Conservation (phyloP, 2,888 invertebrate genomes). For the Linnaemya tessellans region DNA sequence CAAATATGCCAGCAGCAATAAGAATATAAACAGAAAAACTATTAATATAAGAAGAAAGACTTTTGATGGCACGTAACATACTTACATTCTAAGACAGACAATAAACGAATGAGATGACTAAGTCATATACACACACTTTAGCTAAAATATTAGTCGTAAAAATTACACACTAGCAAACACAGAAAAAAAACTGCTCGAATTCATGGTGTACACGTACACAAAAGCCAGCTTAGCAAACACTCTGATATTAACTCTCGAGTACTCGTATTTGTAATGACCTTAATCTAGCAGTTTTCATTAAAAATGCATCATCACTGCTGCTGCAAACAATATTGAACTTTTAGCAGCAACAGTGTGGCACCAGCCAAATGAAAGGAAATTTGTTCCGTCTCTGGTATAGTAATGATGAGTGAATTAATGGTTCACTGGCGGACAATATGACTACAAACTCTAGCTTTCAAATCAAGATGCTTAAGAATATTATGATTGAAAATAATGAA, state of each 20-base stretch:
- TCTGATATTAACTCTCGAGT: neutral
- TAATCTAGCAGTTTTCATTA: conserved; percentile 67
- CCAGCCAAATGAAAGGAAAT: conserved; percentile 8
- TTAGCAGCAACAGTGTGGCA: conserved; percentile 41
- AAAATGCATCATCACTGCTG: conserved; percentile 68
- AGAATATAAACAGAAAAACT: conserved; percentile 22
- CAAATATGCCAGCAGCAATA: neutral
- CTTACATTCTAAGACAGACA: conserved; percentile 5
- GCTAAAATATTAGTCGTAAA: conserved; percentile 27
- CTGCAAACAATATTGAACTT: conserved; percentile 65
- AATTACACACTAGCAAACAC: conserved; percentile 7
- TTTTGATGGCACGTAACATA: conserved; percentile 26
- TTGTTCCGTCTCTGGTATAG: neutral
- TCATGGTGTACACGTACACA: conserved; percentile 2
- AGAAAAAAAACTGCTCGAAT: conserved; percentile 3
- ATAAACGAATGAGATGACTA: neutral
- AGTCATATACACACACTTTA: conserved; percentile 30
- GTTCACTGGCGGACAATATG: neutral
- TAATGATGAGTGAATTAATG: neutral
- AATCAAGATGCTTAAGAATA: conserved; percentile 11
- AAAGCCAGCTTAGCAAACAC: neutral
- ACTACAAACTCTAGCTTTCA: neutral
- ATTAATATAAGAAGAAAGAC: conserved; percentile 26
- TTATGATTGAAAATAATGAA: neutral
- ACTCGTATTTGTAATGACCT: conserved; percentile 59